A percentile compares a stretch with the other conserved stretches of the same genome.
Conservation (phyloP, 2,888 invertebrate genomes). For the Acanthosepion pharaonis region DNA sequence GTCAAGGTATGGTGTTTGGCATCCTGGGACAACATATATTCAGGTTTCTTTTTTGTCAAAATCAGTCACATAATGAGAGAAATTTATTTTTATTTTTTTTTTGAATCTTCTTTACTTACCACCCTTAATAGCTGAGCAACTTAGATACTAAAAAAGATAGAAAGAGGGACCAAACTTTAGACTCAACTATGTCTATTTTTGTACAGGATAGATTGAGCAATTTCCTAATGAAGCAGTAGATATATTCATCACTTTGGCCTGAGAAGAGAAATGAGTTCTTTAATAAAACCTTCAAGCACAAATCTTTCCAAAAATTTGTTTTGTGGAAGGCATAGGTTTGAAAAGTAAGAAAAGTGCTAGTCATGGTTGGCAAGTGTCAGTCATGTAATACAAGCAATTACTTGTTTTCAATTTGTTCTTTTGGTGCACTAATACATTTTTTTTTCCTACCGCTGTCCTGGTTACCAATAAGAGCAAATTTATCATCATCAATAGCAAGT, state of each 20-base stretch:
- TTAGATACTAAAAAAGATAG: too few relatives aligned
- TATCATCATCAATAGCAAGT: neutral
- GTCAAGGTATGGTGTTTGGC: too few relatives aligned
- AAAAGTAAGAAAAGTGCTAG: neutral
- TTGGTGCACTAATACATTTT: neutral
- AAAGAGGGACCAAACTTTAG: too few relatives aligned
- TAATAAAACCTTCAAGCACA: neutral
- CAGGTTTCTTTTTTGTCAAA: too few relatives aligned
- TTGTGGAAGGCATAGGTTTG: neutral
- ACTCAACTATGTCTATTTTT: too few relatives aligned
- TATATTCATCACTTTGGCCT: neutral
- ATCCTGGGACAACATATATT: too few relatives aligned
- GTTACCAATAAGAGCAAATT: constrained; percentile 7
- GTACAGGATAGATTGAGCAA: neutral
- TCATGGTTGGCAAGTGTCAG: neutral
- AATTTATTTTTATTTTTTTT: too few relatives aligned
- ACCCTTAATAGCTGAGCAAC: too few relatives aligned
- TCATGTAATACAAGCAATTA: neutral
- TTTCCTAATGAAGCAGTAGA: neutral
- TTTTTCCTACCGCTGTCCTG: neutral
- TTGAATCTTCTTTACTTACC: too few relatives aligned
- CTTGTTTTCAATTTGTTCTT: neutral
- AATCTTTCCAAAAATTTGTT: neutral
- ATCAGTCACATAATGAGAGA: too few relatives aligned
- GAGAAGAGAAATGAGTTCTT: neutral